These are phyloP conservation scores for Equus quagga DNA, from an alignment of 2,113 vertebrate genomes.

Conservation along the genomic window DNA sequence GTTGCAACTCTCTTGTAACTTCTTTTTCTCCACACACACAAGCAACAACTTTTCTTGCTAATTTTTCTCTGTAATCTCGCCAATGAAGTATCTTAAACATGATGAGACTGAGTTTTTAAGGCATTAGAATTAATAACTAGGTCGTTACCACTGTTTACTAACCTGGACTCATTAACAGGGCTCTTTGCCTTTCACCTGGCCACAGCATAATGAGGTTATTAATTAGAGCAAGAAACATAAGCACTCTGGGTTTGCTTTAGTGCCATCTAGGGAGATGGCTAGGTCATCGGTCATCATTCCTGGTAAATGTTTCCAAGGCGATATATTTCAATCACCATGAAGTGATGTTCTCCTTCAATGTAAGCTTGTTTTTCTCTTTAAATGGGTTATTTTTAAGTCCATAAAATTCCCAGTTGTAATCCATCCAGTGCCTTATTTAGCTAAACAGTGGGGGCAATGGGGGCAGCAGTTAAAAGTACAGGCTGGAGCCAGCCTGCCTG, in stretches of 20 bases:
- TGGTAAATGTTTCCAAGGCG: conserved; percentile 62
- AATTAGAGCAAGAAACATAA: conserved; percentile 60
- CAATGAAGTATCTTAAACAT: conserved; percentile 40
- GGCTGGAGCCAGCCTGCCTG: neutral
- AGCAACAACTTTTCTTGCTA: neutral
- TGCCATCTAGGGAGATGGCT: conserved; percentile 2
- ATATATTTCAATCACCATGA: conserved; percentile 73
- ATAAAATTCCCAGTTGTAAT: neutral
- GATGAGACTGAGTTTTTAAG: conserved; percentile 41
- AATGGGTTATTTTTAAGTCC: neutral
- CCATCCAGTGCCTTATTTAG: neutral
- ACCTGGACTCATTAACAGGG: conserved; percentile 39
- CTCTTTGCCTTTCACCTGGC: conserved; percentile 72
- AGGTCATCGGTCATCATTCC: conserved; percentile 63
- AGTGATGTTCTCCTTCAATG: conserved; percentile 45
- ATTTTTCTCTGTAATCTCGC: conserved; percentile 36
- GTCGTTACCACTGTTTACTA: conserved; percentile 36
- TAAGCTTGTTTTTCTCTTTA: conserved; percentile 46
- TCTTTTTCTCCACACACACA: neutral
- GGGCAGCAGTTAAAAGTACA: neutral
- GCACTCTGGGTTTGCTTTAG: conserved; percentile 64
- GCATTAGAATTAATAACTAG: conserved; percentile 24
- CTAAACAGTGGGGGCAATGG: neutral
- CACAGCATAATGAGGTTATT: conserved; percentile 73
- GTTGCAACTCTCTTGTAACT: conserved; percentile 23